Conservation (phyloP, 2,113 vertebrate species). For the Laterallus jamaicensis region DNA sequence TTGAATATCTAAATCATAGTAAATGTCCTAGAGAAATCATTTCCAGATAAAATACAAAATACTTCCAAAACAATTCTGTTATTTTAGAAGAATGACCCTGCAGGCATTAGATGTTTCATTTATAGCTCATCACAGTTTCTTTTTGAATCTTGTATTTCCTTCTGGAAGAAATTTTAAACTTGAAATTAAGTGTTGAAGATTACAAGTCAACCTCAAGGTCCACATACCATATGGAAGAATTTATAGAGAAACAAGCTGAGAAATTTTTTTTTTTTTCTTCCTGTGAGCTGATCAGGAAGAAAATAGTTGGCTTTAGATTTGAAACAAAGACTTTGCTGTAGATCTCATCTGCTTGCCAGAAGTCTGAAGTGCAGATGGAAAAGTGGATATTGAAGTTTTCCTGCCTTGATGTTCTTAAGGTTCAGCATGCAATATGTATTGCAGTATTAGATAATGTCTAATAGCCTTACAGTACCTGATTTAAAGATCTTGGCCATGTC, state of each 20-base stretch:
- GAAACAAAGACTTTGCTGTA: constrained; percentile 27
- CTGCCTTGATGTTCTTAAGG: background rate
- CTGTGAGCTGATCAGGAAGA: background rate
- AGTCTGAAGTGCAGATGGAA: constrained; percentile 45
- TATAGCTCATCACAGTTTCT: background rate
- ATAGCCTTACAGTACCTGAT: background rate
- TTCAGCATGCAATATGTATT: background rate
- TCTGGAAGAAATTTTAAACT: constrained; percentile 44
- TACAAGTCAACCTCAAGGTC: constrained; percentile 5
- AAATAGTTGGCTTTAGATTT: constrained; percentile 32
- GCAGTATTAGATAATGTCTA: background rate
- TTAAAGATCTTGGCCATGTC: background rate
- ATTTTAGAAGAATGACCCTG: constrained; percentile 24
- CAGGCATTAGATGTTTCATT: constrained; percentile 38
- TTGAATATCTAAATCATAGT: background rate
- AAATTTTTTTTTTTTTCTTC: background rate
- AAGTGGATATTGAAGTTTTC: constrained; percentile 57
- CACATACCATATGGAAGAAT: background rate
- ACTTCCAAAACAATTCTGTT: background rate
- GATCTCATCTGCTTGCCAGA: constrained; percentile 51
- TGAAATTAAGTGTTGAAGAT: constrained; percentile 50
- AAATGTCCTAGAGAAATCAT: background rate
- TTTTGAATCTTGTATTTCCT: constrained; percentile 37
- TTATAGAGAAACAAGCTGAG: constrained; percentile 21
- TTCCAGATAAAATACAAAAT: background rate